Conservation (phyloP, 1,140 invertebrate genomes). For the Gyrodactylus bullatarudis region DNA sequence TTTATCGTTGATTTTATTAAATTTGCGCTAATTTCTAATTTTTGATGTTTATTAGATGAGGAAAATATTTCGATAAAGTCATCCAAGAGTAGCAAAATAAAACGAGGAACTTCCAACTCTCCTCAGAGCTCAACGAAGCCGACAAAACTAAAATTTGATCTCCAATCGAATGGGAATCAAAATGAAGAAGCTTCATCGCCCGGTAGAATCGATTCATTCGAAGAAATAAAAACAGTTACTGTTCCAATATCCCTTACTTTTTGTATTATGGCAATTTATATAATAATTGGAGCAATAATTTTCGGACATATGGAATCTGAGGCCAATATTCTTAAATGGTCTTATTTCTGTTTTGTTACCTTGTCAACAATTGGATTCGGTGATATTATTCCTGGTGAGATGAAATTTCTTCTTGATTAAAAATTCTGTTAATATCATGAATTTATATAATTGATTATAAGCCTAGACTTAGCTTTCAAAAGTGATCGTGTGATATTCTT, state of each 20-base stretch:
- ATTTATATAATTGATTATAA: no score
- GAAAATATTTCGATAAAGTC: background rate
- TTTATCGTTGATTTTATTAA: no score
- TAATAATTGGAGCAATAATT: background rate
- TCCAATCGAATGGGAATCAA: background rate
- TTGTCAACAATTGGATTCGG: constrained; percentile 48
- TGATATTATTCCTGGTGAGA: constrained; percentile 51
- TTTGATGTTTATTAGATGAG: no score
- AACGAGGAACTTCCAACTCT: background rate
- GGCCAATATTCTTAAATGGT: constrained; percentile 12
- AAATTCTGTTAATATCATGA: no score
- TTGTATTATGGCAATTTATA: constrained; percentile 4
- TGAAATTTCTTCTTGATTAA: no score
- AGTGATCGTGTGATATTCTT: no score
- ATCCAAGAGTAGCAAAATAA: background rate
- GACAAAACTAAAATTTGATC: background rate
- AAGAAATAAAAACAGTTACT: background rate
- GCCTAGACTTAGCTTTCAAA: no score
- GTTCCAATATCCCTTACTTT: constrained; percentile 1
- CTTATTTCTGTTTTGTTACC: constrained; percentile 70
- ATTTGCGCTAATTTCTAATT: no score
- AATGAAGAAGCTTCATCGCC: background rate
- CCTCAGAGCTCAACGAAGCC: background rate
- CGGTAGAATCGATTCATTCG: background rate
- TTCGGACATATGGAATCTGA: background rate